phyloP scores from a whole-genome alignment of 2,888 invertebrate species.

The Ennomos quercinarius region DNA sequence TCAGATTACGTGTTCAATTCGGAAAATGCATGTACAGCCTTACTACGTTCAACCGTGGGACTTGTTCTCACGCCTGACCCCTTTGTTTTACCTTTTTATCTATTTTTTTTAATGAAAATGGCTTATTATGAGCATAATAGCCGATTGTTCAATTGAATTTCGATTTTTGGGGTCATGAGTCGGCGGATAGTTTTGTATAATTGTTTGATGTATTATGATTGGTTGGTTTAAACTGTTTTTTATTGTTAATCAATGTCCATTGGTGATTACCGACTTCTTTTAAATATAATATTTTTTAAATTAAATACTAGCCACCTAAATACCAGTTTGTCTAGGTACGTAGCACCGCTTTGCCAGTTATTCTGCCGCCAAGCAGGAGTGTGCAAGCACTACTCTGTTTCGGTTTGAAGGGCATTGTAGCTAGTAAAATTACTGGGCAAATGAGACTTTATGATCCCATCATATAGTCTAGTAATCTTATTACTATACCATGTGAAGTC shows the following conservation, averaged over 20 bases:
- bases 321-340: too few species aligned
- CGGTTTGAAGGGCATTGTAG: too few species aligned
- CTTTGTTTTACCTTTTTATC: conserved; percentile 72
- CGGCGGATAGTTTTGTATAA: conserved; percentile 26
- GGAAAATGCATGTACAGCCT: conserved; percentile 47
- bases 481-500: too few species aligned
- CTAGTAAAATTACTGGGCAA: too few species aligned
- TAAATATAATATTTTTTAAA: too few species aligned
- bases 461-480: too few species aligned
- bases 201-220: conserved; percentile 34
- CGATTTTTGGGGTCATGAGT: conserved; percentile 49
- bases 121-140: conserved; percentile 79
- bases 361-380: too few species aligned
- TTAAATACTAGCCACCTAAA: too few species aligned
- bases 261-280: neutral
- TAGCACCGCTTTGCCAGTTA: too few species aligned
- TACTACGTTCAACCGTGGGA: conserved; percentile 62
- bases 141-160: conserved; percentile 77
- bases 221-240: conserved; percentile 9
- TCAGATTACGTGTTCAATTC: conserved; percentile 40
- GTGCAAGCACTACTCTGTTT: too few species aligned
- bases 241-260: conserved; percentile 13
- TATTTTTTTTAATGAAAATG: conserved; percentile 68
- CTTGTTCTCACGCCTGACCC: conserved; percentile 65
- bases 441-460: too few species aligned